Evolutionary conservation across 2,113 vertebrate genomes (phyloP), one percentile per base, ranked within the genome.

Genomic region (Microtus oregoni): DNA sequence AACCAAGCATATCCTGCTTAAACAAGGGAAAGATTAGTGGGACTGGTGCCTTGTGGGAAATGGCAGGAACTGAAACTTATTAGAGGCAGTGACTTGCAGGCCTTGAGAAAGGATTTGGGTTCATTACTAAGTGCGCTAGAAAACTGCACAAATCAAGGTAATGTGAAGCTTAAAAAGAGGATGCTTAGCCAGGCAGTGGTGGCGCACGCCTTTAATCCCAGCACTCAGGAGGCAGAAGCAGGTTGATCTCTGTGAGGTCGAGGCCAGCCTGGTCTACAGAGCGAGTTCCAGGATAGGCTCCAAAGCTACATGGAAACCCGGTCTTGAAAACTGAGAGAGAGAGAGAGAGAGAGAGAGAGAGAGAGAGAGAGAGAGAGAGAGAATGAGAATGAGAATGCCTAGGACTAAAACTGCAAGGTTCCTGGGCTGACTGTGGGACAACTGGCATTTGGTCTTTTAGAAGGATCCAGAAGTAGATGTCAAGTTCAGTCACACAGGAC

Each of bases 381-480:
- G 52, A 52, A n/a, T n/a, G n/a, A n/a, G n/a, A n/a, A n/a, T n/a
- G 52, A 52, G 14, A 14, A 55, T 17, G 17, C 55, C 55, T 58
- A 58, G 55, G 55, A 20, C 38, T 90, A 88, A 41, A 90, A 85
- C 55, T 95, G 78, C 41, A 44, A 61, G 26, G 92, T 47, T 90
- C 24, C 30, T 67, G 24, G 52, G 55, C n/a, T 92, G n/a, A 88
- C 76, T 81, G 5, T 75, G 58, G 44, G 38, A 82, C 30, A 77
- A 91, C 50, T 67, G 28, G 82, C 41, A 68, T 78, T 44, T 86
- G 19, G 70, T 67, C 86, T 68, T 75, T 47, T 93, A 85, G 38
- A 91, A 86, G 35, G 83, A 94, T 75, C 68, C 92, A 95, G 77
- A 95, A 81, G 86, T 72, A 63, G 70, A 91, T 86, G 86, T 89